Evolutionary conservation across 2,888 invertebrate species (phyloP), one percentile per base, ranked within the genome.

Genomic region (Phyto melanocephala): DNA sequence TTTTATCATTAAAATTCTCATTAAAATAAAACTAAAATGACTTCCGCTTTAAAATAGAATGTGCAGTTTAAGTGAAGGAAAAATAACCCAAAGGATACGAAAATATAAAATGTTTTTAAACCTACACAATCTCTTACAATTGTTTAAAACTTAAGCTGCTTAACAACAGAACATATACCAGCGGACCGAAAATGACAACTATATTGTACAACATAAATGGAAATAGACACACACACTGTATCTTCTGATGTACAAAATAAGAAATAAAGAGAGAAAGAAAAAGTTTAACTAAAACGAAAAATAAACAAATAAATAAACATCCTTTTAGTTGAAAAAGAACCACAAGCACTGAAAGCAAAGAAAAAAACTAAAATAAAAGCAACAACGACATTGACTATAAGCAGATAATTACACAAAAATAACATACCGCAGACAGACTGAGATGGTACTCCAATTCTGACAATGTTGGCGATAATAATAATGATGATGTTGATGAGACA

Each of bases 351-450:
- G 40, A 74, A 22, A 33, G 15, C 2, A 35, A 45, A 62, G 17
- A 35, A 76, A 65, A 72, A 11, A 47, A 54, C 45, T 33, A 65
- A 37, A 74, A 72, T 7, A 8, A 35, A 40, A n/a, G n/a, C n/a
- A 35, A 40, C 37, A 65, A 1, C 10, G 10, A 68, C 33, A 80
- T 77, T 75, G 68, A 67, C 78, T 76, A 81, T 85, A 86, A 86
- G 86, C 83, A 86, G 86, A 86, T 86, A 86, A 85, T 86, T 85
- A 85, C 85, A 81, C 62, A 77, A 80, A 74, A 68, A 79, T 80
- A 84, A 85, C 84, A 84, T 72, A 79, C 80, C 83, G 74, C 84
- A 85, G 80, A 76, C 77, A 75, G 80, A 63, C 79, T 65, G 40
- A 60, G 65, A 65, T 82, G 70, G 33, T 56, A 71, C 52, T 65